These are phyloP conservation scores for Phycodurus eques DNA, from an alignment of 2,113 vertebrate genomes.

Conservation along the genomic window DNA sequence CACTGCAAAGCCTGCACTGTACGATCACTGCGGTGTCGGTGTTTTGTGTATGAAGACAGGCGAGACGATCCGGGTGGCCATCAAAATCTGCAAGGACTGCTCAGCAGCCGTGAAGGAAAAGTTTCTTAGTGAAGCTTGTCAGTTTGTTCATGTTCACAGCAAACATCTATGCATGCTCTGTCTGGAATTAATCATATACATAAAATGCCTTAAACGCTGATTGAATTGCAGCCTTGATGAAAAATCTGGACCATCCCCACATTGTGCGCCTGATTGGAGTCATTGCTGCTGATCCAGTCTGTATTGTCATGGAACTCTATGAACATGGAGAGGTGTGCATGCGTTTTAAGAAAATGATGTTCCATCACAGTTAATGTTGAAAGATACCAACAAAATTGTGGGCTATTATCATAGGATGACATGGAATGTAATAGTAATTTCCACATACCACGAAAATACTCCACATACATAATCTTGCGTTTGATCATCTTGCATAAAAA, in stretches of 20 bases:
- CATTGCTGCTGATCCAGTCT: slow-evolving; percentile 85
- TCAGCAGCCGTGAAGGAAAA: slow-evolving; percentile 86
- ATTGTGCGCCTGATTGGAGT: slow-evolving; percentile 89
- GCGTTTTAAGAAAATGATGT: neutral
- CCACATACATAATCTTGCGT: neutral
- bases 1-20: neutral
- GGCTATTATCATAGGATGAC: neutral
- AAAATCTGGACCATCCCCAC: slow-evolving; percentile 87
- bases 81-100: slow-evolving; percentile 94
- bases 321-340: slow-evolving; percentile 82
- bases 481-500: neutral
- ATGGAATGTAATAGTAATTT: neutral
- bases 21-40: neutral
- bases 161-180: neutral
- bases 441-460: neutral
- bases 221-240: slow-evolving; percentile 83
- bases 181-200: neutral
- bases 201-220: neutral
- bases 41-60: slow-evolving; percentile 71
- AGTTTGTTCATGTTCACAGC: slow-evolving; percentile 9
- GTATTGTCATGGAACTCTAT: slow-evolving; percentile 95
- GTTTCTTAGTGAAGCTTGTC: slow-evolving; percentile 92
- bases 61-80: slow-evolving; percentile 78
- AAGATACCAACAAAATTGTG: neutral
- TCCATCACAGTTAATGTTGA: neutral